phyloP scores from a whole-genome alignment of 1,140 invertebrate species.

The Anthonomus grandis region DNA sequence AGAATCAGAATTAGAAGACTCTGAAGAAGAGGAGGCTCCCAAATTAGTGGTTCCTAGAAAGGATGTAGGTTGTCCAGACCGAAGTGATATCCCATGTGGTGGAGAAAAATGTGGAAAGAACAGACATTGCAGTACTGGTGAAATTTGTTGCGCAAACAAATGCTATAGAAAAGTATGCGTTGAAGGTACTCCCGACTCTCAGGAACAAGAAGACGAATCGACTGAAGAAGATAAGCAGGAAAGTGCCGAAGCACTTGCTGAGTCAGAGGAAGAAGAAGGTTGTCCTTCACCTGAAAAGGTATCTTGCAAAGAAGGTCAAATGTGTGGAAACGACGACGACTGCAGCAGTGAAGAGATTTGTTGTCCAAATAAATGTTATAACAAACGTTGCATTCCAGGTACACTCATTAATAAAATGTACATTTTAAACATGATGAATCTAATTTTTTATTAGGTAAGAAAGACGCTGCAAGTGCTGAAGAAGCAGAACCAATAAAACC shows the following conservation, averaged over 20 bases:
- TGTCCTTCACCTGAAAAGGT: conserved; percentile 20
- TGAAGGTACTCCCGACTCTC: conserved; percentile 18
- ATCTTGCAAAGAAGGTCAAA: conserved; percentile 19
- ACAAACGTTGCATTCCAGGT: conserved; percentile 15
- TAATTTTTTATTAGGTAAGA: conserved; percentile 3
- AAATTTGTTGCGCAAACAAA: conserved; percentile 26
- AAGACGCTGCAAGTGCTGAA: conserved; percentile 13
- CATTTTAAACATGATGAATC: too few species aligned
- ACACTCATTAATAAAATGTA: too few species aligned
- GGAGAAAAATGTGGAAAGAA: conserved; percentile 17
- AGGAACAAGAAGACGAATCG: conserved; percentile 41
- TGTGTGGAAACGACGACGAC: conserved; percentile 18
- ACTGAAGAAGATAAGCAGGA: conserved; percentile 35
- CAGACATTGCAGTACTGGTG: conserved; percentile 15
- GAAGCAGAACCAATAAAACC: conserved; percentile 1
- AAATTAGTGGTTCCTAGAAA: conserved; percentile 2
- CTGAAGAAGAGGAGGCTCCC: conserved; percentile 40
- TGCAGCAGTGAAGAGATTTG: conserved; percentile 13
- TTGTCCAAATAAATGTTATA: conserved; percentile 26
- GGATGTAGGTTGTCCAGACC: conserved; percentile 25
- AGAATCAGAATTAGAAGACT: conserved; percentile 49
- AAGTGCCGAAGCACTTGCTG: conserved; percentile 47
- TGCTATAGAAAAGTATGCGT: conserved; percentile 25
- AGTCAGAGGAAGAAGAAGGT: conserved; percentile 40
- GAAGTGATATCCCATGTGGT: conserved; percentile 34